Conservation (phyloP, 2,113 vertebrate species). For the Paramisgurnus dabryanus region DNA sequence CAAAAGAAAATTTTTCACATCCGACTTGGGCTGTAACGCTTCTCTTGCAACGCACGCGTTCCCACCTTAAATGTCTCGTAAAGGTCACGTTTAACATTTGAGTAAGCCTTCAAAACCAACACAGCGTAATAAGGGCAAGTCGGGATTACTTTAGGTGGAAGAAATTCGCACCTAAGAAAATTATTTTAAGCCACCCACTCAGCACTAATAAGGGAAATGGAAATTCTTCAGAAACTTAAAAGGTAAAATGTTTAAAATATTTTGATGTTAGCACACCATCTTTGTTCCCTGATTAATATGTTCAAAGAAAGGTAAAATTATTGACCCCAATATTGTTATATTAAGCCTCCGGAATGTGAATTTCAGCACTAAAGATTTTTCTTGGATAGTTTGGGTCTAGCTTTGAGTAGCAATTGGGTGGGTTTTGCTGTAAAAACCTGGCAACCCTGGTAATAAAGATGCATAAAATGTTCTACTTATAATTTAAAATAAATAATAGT, state of each 20-base stretch:
- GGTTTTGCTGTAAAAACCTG: no score
- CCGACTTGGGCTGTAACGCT: not conserved
- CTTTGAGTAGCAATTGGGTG: no score
- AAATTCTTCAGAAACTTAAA: not conserved
- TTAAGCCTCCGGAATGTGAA: no score
- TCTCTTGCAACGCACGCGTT: not conserved
- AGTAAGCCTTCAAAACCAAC: conserved; percentile 18
- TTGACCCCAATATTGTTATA: no score
- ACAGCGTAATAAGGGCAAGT: conserved; percentile 32
- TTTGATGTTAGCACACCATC: not conserved
- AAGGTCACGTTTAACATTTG: conserved; percentile 47
- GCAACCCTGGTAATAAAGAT: no score
- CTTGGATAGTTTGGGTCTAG: no score
- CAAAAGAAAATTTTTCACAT: conserved; percentile 16
- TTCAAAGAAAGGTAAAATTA: no score
- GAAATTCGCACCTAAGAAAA: conserved; percentile 12
- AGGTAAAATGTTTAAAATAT: not conserved
- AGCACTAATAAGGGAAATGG: not conserved
- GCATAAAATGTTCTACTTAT: no score
- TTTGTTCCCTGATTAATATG: not conserved
- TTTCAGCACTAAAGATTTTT: no score
- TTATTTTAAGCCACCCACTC: conserved; percentile 16
- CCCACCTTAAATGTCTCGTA: conserved; percentile 34
- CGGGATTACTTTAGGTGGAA: conserved; percentile 1
- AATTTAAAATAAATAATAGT: no score